phyloP scores from a whole-genome alignment of 1,140 invertebrate genomes.

The Stenopsyche tienmushanensis region DNA sequence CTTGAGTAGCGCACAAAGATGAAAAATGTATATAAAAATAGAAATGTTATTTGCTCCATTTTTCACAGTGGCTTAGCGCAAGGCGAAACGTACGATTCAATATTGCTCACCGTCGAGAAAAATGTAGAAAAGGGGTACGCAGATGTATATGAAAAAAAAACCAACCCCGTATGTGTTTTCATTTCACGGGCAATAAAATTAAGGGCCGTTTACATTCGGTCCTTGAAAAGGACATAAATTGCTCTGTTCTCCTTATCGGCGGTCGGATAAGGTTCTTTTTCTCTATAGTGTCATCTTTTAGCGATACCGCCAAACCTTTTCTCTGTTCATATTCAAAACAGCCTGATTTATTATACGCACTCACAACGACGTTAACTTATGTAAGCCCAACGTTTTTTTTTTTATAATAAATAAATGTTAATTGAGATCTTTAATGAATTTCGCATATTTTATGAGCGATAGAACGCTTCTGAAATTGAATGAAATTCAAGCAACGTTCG shows the following conservation, averaged over 20 bases:
- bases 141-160: not conserved
- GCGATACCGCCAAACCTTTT: too few species aligned
- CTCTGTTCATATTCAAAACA: too few species aligned
- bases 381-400: too few species aligned
- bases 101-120: not conserved
- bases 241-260: conserved; percentile 26
- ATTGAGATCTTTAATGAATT: too few species aligned
- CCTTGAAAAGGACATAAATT: conserved; percentile 26
- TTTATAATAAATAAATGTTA: too few species aligned
- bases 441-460: too few species aligned
- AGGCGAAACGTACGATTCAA: conserved; percentile 15
- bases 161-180: conserved; percentile 16
- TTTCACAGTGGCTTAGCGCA: conserved; percentile 21
- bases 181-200: conserved; percentile 37
- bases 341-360: too few species aligned
- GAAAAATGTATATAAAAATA: conserved; percentile 23
- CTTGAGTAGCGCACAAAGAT: not conserved
- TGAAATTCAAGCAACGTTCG: too few species aligned
- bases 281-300: conserved; percentile 25
- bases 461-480: too few species aligned
- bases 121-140: not conserved
- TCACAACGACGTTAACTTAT: too few species aligned
- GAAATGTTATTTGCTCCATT: conserved; percentile 25
- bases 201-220: conserved; percentile 32
- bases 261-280: conserved; percentile 20